phyloP scores from a whole-genome alignment of 2,797 vertebrate genomes.

The Urosaurus nigricauda region DNA sequence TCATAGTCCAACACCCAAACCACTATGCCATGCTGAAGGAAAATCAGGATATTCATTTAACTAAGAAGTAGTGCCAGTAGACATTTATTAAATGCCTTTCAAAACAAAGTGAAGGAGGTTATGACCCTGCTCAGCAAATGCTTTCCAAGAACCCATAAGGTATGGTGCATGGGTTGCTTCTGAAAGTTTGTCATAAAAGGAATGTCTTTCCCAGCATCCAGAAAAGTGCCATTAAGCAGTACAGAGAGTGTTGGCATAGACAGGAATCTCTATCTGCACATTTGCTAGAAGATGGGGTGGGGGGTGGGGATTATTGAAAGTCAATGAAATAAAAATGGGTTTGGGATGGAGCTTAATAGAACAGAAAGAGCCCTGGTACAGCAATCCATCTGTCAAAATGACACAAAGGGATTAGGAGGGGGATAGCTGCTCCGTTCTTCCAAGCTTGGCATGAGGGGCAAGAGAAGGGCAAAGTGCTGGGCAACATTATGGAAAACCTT shows the following conservation, averaged over 20 bases:
- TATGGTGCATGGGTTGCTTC: not conserved
- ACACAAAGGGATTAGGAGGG: not conserved
- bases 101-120: not conserved
- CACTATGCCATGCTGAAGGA: not conserved
- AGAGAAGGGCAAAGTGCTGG: not conserved
- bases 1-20: too few relatives aligned
- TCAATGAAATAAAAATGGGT: not conserved
- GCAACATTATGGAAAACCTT: not conserved
- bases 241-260: constrained; percentile 37
- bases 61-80: not conserved
- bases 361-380: not conserved
- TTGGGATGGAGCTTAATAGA: not conserved
- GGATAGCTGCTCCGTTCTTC: not conserved
- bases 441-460: not conserved
- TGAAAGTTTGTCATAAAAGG: not conserved
- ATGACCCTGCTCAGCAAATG: not conserved
- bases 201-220: too few relatives aligned
- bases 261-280: constrained; percentile 12
- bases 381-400: not conserved
- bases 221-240: not conserved
- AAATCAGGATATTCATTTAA: not conserved
- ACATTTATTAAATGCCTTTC: too few relatives aligned
- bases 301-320: fast-evolving
- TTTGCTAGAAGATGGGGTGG: not conserved
- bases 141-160: not conserved